phyloP scores from a whole-genome alignment of 2,888 invertebrate species.

The Holacanthella duospinosa region DNA sequence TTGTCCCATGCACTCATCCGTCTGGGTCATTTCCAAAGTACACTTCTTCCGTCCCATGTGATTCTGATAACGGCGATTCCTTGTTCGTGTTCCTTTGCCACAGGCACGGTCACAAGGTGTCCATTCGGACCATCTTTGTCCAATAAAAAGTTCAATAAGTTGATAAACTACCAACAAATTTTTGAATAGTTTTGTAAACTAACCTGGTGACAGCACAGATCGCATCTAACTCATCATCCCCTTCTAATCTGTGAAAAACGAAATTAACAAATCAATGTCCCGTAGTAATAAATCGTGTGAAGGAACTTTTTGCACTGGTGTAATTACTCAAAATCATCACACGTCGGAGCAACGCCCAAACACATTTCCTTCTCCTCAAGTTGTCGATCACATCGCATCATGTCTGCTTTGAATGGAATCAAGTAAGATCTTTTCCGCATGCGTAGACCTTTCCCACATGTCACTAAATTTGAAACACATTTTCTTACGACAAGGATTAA shows the following conservation, averaged over 20 bases:
- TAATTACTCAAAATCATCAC: slow-evolving; percentile 48
- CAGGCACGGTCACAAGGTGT: slow-evolving; percentile 79
- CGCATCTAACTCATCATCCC: neutral
- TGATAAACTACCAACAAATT: too few species aligned
- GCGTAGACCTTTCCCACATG: slow-evolving; percentile 76
- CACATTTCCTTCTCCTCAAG: slow-evolving; percentile 76
- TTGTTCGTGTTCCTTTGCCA: slow-evolving; percentile 63
- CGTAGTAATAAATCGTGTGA: neutral
- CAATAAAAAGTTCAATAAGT: neutral
- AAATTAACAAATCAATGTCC: neutral
- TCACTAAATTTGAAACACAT: slow-evolving; percentile 49
- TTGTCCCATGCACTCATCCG: slow-evolving; percentile 67
- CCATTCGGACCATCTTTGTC: slow-evolving; percentile 61
- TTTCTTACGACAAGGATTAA: neutral
- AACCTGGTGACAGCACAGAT: neutral
- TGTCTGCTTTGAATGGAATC: slow-evolving; percentile 59
- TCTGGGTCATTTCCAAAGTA: slow-evolving; percentile 64
- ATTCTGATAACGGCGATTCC: slow-evolving; percentile 62
- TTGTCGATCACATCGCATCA: slow-evolving; percentile 59
- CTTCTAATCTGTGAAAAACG: neutral
- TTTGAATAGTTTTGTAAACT: slow-evolving; percentile 36
- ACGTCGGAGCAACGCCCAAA: slow-evolving; percentile 58
- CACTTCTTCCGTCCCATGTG: slow-evolving; percentile 70
- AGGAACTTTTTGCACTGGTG: neutral
- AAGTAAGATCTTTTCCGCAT: slow-evolving; percentile 64